Base-by-base conservation (phyloP, 2,888 invertebrate genomes). In the Drosophila atroscutellata region DNA sequence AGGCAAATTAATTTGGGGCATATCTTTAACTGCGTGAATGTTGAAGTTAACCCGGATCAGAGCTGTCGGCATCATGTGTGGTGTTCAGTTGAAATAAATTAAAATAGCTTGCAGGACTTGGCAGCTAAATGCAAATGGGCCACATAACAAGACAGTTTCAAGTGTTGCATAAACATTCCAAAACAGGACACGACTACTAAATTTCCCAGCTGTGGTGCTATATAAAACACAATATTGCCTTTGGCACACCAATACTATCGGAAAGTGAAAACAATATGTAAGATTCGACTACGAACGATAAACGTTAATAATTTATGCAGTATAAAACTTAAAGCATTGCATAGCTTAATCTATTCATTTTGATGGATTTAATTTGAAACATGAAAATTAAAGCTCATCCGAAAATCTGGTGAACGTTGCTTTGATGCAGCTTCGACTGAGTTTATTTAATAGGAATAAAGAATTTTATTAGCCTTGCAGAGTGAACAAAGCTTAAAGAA, bases 1-100 rank as follows among this genome's bases (percentile, higher is more conserved):
- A 15, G 36, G 32, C 45, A 74, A 60, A 69, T 73, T 65, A 79
- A 79, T 70, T 79, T 75, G 59, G 11, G 39, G 61, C 51, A 59
- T 59, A 47, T 77, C 55, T 51, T 9, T 26, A 37, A 66, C 30
- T 65, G 34, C 28, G 28, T 42, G 55, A 59, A 75, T 49, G 56
- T 59, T 65, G 36, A 28, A 58, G 30, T 58, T 58, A 13, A 11
- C 42, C 24, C 3, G 13, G 15, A 60, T 28, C n/a, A 26, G 28
- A 37, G 24, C 18, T 50, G 20, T 30, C 20, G 24, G 24, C 20
- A 36, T 3, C 32, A 18, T n/a, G 26, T 49, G 13, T 9, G 15
- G 20, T 62, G 47, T 55, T 45, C 37, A 32, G 11, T 45, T 55
- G 18, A 50, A 51, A 30, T 28, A 55, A 49, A 58, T 45, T 51